These are phyloP conservation scores for Spongilla lacustris DNA, from an alignment of 37 sponge, comb jelly and placozoan genomes.

Conservation along the genomic window DNA sequence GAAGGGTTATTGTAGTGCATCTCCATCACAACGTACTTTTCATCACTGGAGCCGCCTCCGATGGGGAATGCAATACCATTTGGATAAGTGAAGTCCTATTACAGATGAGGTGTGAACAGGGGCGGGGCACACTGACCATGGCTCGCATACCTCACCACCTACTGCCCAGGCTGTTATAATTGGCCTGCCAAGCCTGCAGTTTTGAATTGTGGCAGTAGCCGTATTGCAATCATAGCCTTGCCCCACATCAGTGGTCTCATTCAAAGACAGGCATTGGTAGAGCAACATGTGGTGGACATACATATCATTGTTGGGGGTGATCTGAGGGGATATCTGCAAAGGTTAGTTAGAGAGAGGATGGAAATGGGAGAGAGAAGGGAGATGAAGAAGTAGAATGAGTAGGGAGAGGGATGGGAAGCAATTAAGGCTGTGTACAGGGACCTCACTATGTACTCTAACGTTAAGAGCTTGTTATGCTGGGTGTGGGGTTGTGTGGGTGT, in stretches of 20 bases:
- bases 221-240: background rate
- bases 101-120: background rate
- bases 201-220: background rate
- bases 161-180: background rate
- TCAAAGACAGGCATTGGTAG: conserved; percentile 28
- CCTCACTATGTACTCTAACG: too few species aligned
- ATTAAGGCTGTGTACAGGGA: too few species aligned
- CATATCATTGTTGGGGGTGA: conserved; percentile 10
- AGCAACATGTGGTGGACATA: conserved; percentile 68
- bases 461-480: too few species aligned
- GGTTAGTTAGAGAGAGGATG: background rate
- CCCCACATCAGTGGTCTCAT: background rate
- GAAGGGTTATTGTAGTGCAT: conserved; percentile 71
- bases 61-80: conserved; percentile 43
- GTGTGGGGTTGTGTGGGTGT: too few species aligned
- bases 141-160: background rate
- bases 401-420: too few species aligned
- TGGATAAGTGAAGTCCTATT: conserved; percentile 45
- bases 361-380: too few species aligned
- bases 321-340: conserved; percentile 17
- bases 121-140: background rate
- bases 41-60: conserved; percentile 33
- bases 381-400: too few species aligned
- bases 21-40: conserved; percentile 37
- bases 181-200: background rate